A percentile compares a stretch with the other conserved stretches of the same genome.
phyloP scores from a whole-genome alignment of 1,140 invertebrate genomes.

The Macrosteles quadrilineatus region DNA sequence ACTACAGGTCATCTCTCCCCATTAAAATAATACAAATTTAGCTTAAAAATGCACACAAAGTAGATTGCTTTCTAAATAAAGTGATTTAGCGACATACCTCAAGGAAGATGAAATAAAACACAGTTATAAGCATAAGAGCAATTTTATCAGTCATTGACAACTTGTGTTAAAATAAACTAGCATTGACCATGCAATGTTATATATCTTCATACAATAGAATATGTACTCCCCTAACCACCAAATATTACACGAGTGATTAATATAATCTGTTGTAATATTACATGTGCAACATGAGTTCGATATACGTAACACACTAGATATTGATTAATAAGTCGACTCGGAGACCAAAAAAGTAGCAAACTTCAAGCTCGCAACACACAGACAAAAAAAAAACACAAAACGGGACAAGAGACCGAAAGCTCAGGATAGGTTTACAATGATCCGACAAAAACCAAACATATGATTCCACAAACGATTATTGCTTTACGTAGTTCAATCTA shows the following conservation, averaged over 20 bases:
- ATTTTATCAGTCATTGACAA: constrained; percentile 40
- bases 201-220: constrained; percentile 38
- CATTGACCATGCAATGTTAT: constrained; percentile 41
- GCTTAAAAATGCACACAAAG: too few relatives aligned
- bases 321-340: constrained; percentile 16
- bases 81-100: too few relatives aligned
- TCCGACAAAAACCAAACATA: constrained; percentile 1
- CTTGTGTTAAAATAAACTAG: constrained; percentile 39
- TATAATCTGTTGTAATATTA: constrained; percentile 43
- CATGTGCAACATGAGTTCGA: constrained; percentile 44
- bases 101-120: too few relatives aligned
- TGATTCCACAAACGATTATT: neutral
- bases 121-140: constrained; percentile 33
- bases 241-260: constrained; percentile 44
- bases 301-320: constrained; percentile 28
- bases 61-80: too few relatives aligned
- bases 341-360: constrained; percentile 25
- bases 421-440: neutral
- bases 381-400: constrained; percentile 18
- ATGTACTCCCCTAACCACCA: constrained; percentile 40
- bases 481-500: neutral
- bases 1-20: too few relatives aligned
- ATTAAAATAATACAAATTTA: too few relatives aligned
- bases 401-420: neutral
- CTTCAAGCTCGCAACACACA: constrained; percentile 18